These are phyloP conservation scores for Mycogona germanica DNA, from an alignment of 2,888 invertebrate species.

Conservation along the genomic window DNA sequence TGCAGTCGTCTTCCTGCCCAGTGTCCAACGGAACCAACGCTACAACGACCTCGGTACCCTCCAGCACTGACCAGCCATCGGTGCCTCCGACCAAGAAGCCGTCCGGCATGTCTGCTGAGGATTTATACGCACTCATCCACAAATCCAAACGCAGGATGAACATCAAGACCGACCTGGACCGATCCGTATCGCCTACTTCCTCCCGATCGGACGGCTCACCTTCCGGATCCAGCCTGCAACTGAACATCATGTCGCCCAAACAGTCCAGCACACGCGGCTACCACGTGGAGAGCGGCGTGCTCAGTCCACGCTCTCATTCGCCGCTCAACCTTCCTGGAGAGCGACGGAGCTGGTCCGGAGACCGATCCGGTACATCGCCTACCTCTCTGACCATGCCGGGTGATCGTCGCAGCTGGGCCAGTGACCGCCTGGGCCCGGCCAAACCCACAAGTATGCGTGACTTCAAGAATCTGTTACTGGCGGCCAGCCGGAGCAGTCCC, in stretches of 20 bases:
- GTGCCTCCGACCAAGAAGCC: too few relatives aligned
- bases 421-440: conserved; percentile 27
- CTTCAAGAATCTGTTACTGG: conserved; percentile 54
- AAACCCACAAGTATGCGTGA: conserved; percentile 68
- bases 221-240: neutral
- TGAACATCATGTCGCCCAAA: neutral
- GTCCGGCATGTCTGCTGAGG: conserved; percentile 24
- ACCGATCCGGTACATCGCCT: neutral
- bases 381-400: conserved; percentile 27
- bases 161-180: conserved; percentile 25
- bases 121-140: conserved; percentile 26
- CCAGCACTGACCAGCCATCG: too few relatives aligned
- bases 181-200: conserved; percentile 23
- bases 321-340: conserved; percentile 12
- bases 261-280: neutral
- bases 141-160: conserved; percentile 26
- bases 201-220: conserved; percentile 22
- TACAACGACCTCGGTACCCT: too few relatives aligned
- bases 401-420: conserved; percentile 35
- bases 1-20: too few relatives aligned
- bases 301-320: neutral
- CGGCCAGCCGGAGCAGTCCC: conserved; percentile 22
- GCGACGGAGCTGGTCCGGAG: conserved; percentile 19
- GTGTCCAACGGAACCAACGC: too few relatives aligned
- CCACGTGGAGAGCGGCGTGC: conserved; percentile 1